Base-by-base conservation (phyloP, 2,797 vertebrate genomes). In the Notolepis coatsorum region DNA sequence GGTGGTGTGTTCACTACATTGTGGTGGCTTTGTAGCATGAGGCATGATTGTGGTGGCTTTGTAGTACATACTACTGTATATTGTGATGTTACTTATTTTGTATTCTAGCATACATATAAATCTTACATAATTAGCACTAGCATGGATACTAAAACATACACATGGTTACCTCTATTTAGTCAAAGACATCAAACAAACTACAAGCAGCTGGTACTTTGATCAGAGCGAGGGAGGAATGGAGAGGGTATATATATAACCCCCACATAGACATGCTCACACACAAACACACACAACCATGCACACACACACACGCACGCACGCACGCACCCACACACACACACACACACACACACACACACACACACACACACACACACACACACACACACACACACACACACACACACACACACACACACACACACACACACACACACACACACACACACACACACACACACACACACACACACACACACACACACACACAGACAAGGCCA, bases 401-500 rank as follows among this genome's bases (percentile, higher is more conserved):
- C 35, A 50, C 39, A 42, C 23, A 23, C n/a, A 41, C 47, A 33
- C 39, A 47, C 27, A 45, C 30, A 67, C 13, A 43, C 20, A 57
- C 45, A 64, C 33, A 67, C 24, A 55, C 20, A 58, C 48, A 52
- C 49, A 59, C 30, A 58, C 41, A 49, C 51, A 75, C 63, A 78
- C 12, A 21, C 39, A 23, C 35, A 43, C 41, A 68, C 23, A 21
- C 17, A 71, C 61, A 28, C 33, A 65, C 55, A 59, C 25, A 10
- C 47, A 28, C n/a, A 7, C 12, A 4, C 20, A 28, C 46, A 28
- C 46, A 30, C 30, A 21, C 43, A 35, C 23, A 6, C 9, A 10
- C 28, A 61, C 63, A 69, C 49, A 65, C 70, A 68, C 46, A 73
- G 75, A 86, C 81, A 88, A 84, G 85, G 81, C 75, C 81, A 85